Percentiles rank a stretch among this genome's conserved stretches.
These are phyloP conservation scores for Tarsius wallacei DNA, from an alignment of 2,797 vertebrate species.

Conservation along the genomic window DNA sequence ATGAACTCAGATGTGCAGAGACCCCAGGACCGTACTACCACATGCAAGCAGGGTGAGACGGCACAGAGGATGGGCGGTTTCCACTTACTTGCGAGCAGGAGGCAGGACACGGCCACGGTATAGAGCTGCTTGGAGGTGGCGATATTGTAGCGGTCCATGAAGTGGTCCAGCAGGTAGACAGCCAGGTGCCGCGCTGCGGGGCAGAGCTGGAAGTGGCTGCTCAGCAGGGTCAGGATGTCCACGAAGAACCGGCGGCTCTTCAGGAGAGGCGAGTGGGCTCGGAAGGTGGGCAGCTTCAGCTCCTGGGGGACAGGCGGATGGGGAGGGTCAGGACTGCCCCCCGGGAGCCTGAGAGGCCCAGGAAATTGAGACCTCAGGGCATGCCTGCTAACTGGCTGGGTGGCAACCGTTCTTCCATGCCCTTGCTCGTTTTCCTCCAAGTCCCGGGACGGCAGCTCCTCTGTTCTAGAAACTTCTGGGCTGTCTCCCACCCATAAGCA, in stretches of 20 bases:
- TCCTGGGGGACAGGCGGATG: slow-evolving; percentile 90
- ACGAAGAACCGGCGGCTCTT: slow-evolving; percentile 96
- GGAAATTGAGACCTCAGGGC: accelerated
- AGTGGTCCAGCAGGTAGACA: slow-evolving; percentile 96
- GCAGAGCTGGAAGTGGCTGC: slow-evolving; percentile 94
- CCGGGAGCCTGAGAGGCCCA: accelerated
- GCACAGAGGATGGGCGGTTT: background rate
- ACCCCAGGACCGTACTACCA: accelerated
- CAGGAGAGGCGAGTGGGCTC: slow-evolving; percentile 95
- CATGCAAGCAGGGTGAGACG: background rate
- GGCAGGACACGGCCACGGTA: slow-evolving; percentile 94
- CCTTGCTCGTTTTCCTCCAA: background rate
- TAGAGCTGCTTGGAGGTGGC: slow-evolving; percentile 94
- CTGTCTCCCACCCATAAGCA: background rate
- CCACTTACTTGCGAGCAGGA: slow-evolving; percentile 96
- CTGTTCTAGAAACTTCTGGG: background rate
- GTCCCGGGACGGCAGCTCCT: background rate
- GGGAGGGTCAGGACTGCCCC: slow-evolving; percentile 22
- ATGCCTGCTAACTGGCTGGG: background rate
- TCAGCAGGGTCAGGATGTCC: slow-evolving; percentile 94
- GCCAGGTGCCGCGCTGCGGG: slow-evolving; percentile 95
- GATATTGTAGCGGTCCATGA: slow-evolving; percentile 92
- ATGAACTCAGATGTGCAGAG: background rate
- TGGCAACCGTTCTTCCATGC: accelerated
- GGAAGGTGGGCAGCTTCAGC: slow-evolving; percentile 94